Conservation (phyloP, 2,113 vertebrate species). For the Trematocara stigmaticum region DNA sequence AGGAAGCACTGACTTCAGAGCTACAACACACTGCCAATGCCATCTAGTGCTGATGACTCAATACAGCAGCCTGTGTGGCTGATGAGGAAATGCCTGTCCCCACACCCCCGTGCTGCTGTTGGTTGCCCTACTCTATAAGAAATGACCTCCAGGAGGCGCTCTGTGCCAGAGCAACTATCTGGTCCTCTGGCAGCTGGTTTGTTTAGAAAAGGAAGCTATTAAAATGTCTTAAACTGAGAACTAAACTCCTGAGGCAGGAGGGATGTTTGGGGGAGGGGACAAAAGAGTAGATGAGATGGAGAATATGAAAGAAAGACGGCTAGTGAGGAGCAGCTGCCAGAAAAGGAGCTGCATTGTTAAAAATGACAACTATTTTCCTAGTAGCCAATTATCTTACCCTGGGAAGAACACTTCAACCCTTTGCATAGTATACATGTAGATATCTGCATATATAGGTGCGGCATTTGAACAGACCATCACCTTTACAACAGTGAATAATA, state of each 20-base stretch:
- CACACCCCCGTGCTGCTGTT: background rate
- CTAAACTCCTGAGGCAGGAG: constrained; percentile 49
- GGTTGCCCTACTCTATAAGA: background rate
- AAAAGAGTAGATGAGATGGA: constrained; percentile 3
- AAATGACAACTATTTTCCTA: background rate
- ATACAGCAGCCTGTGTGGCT: constrained; percentile 30
- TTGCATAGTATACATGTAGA: background rate
- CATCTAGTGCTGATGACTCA: constrained; percentile 62
- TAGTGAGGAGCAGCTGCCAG: constrained; percentile 16
- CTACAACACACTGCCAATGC: constrained; percentile 52
- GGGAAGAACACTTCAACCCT: background rate
- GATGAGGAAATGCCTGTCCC: background rate
- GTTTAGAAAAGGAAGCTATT: constrained; percentile 77
- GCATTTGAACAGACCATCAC: background rate
- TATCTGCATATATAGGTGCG: background rate
- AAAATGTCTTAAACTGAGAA: constrained; percentile 67
- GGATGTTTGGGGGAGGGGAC: constrained; percentile 22
- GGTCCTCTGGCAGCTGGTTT: constrained; percentile 46
- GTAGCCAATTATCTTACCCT: background rate
- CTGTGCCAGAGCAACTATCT: constrained; percentile 40
- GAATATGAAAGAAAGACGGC: constrained; percentile 3
- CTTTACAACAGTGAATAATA: background rate
- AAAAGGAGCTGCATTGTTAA: constrained; percentile 18
- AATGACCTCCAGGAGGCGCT: constrained; percentile 67
- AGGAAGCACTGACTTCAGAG: background rate